Conservation (phyloP, 2,113 vertebrate species). For the Dolichotis patagonum region DNA sequence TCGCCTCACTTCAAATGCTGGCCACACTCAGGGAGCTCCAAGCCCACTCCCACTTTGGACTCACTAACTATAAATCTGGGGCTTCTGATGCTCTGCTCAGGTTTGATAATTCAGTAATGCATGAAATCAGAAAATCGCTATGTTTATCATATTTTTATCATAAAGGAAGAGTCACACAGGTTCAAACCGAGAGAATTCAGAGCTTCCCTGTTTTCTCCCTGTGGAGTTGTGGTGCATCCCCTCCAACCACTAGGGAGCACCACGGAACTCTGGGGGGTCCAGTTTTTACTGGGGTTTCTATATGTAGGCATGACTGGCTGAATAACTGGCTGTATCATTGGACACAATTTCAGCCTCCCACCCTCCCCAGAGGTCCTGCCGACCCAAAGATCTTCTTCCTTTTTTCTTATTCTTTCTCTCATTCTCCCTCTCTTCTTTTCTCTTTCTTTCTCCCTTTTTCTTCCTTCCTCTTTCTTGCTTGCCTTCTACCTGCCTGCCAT, state of each 20-base stretch:
- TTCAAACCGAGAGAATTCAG: neutral
- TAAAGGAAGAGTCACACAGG: neutral
- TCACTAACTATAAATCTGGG: neutral
- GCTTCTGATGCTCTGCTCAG: neutral
- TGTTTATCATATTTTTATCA: neutral
- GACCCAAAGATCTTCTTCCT: neutral
- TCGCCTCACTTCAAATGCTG: neutral
- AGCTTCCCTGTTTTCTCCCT: too few relatives aligned
- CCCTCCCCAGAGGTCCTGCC: neutral
- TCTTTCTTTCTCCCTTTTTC: fast-evolving
- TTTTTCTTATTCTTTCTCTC: neutral
- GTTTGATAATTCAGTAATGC: neutral
- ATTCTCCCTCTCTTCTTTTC: too few relatives aligned
- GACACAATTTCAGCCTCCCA: neutral
- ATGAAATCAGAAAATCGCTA: neutral
- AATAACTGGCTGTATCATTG: neutral
- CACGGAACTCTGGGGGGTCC: neutral
- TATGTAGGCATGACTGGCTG: neutral
- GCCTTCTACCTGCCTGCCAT: neutral
- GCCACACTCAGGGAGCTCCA: neutral
- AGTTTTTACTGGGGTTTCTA: neutral
- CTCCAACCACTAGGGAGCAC: too few relatives aligned
- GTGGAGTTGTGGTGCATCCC: neutral
- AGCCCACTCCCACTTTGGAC: neutral
- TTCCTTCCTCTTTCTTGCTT: neutral